Percentiles rank a stretch among this genome's conserved stretches.
Conservation (phyloP, 2,113 vertebrate genomes). For the Heterocephalus glaber region DNA sequence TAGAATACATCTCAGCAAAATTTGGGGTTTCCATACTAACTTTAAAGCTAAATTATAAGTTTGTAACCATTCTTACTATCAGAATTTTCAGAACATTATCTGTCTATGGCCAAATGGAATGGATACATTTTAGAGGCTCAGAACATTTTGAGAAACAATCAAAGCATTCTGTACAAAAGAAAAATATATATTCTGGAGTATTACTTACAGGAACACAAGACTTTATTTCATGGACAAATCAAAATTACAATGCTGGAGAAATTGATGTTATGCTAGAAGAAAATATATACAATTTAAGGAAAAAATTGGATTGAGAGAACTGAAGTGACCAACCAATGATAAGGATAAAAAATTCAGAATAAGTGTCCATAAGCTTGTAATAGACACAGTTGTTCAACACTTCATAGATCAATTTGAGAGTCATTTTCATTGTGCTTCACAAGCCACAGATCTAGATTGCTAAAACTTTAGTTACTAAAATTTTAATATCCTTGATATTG, state of each 20-base stretch:
- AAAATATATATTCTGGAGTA: background rate
- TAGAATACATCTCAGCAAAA: conserved; percentile 43
- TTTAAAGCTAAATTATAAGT: conserved; percentile 49
- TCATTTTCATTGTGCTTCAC: background rate
- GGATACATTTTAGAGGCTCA: background rate
- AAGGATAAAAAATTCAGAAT: conserved; percentile 50
- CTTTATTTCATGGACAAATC: conserved; percentile 75
- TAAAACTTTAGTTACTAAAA: conserved; percentile 44
- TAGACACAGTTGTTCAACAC: conserved; percentile 37
- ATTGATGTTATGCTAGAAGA: conserved; percentile 59
- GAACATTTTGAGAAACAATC: conserved; percentile 57
- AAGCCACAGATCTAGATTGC: background rate
- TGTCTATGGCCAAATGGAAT: conserved; percentile 5
- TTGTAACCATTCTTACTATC: background rate
- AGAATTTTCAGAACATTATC: conserved; percentile 50
- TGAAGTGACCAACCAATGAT: conserved; percentile 8
- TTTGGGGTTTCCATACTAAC: background rate
- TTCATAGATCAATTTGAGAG: conserved; percentile 30
- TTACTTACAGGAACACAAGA: background rate
- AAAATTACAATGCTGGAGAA: conserved; percentile 62
- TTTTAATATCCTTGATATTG: conserved; percentile 54
- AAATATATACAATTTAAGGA: background rate
- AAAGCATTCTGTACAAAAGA: conserved; percentile 44
- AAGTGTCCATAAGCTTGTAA: conserved; percentile 29
- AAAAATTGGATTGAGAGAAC: conserved; percentile 19